Base-by-base conservation (phyloP, 1,140 invertebrate genomes). In the Orchesella cincta region DNA sequence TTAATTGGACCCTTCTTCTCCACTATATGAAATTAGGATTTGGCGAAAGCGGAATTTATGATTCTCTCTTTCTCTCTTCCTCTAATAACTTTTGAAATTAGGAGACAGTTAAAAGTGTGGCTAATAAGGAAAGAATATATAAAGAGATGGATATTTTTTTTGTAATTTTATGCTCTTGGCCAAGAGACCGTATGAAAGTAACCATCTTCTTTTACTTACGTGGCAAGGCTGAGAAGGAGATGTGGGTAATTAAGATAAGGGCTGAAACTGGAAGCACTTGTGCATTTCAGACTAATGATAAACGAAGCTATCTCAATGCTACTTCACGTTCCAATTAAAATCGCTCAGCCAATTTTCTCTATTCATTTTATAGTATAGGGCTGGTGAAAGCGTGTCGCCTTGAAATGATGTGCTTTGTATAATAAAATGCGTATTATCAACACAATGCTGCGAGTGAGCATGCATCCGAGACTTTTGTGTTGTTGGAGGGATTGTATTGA, bases 31-130 rank as follows among this genome's bases (percentile, higher is more conserved):
- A 73, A n/a, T 73, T 73, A 39, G 33, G 18, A 46, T 26, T 73
- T 73, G 1, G 71, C 18, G 35, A 28, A 46, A 39, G 39, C 12
- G 3, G 71, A 73, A 51, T 73, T 57, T 73, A 35, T 80, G 36
- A 74, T 62, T 78, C 73, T 72, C 73, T 57, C 73, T 67, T 34
- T 73, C 62, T 71, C 73, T 75, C 64, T 8, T 31, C 46, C 23
- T 35, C 20, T 28, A 18, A 34, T 31, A 14, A 33, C 62, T 67
- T 31, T 33, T 33, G 31, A 67, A 67, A 67, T 31, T 67, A 18
- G 54, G 54, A 28, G 26, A 62, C 26, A 62, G 16, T 62, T 62
- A 62, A 62, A 46, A 8, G 39, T 46, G 39, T 12, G 39, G 39
- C 20, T 46, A 46, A 46, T 46, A 46, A 46, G 39, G 20, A 12